Evolutionary conservation across 2,113 vertebrate species (phyloP), one percentile per base, ranked within the genome.

Genomic region (Potamarius usumacintae): DNA sequence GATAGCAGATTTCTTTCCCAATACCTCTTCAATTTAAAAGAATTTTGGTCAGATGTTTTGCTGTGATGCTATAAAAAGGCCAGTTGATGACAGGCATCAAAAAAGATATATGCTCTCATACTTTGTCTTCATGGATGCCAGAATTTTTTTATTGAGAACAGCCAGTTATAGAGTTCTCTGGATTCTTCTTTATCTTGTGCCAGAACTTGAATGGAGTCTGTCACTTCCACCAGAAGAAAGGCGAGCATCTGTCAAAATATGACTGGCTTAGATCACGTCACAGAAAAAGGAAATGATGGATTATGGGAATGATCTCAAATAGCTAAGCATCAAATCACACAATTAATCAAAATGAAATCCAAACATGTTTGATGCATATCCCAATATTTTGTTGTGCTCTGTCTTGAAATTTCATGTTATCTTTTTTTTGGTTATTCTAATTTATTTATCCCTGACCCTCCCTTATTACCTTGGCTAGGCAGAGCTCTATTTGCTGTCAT

Each of bases 131-230:
- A 89, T 90, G 87, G 91, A 94, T 89, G 91, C 91, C 91, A 93
- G 91, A 63, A 69, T 89, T 93, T 60, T 58, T 82, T 94, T 94
- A 95, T 95, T 92, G 90, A 95, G 94, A 94, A 91, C 94, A 95
- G 94, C 91, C 92, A 90, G 57, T 83, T 91, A 82, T 72, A 85
- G 89, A 89, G 92, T 85, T 94, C 90, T 91, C 85, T 20, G 63
- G 80, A 5, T 74, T 88, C 91, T 22, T 84, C 95, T 93, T 95
- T 90, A 95, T 94, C 92, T 93, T 84, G 8, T 85, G 92, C 93
- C 95, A 94, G 93, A 90, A 84, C 88, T 90, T 89, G 92, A 91
- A 85, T 83, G 72, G 80, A 83, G 63, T 12, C 72, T 63, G 80
- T 86, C 86, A 88, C 84, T 83, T 82, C 57, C 81, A 82, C 79